Evolutionary conservation across 2,797 vertebrate species (phyloP), one percentile per base, ranked within the genome.

Genomic region (Rhinophrynus dorsalis): DNA sequence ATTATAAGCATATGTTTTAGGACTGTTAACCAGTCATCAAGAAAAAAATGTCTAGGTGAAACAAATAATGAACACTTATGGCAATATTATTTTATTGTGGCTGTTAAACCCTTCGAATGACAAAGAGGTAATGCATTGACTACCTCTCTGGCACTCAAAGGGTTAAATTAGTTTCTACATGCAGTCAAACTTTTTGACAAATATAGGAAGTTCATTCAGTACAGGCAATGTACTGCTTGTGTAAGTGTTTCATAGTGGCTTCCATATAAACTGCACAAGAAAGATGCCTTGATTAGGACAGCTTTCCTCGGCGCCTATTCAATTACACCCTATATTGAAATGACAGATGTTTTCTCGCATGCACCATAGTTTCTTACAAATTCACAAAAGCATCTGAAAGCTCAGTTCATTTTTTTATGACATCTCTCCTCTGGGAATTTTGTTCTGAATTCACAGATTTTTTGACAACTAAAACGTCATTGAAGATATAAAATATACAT

Each of bases 361-460:
- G 77, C 72, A 64, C 27, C 24, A 74, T 70, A 52, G 51, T 74
- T 29, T 74, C 27, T 6, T 65, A 68, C 71, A 74, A 70, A 66
- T 54, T 66, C 18, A 48, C 58, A 65, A 55, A 75, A 42, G 42
- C 12, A 45, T 74, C 45, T 67, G 38, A 68, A 54, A 12, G 32
- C 50, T 59, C 20, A 8, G 32, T 69, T 58, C n/a, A 21, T 40
- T 54, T 29, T 42, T 60, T 33, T 2, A 67, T 57, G 35, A 45
- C 29, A 24, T 69, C 47, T 64, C 55, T 27, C 33, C 45, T 62
- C 40, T 38, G 27, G 47, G 60, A 74, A 11, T 44, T n/a, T 47
- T 69, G 20, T 29, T 45, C 44, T 6, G 5, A 27, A 29, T 0
- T 75, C 75, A 32, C 44, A 12, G 2, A 52, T 32, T 52, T 7